Percentiles rank a stretch among this genome's conserved stretches.
phyloP scores from a whole-genome alignment of 2,888 invertebrate species.

The Gymnoscelis rufifasciata region DNA sequence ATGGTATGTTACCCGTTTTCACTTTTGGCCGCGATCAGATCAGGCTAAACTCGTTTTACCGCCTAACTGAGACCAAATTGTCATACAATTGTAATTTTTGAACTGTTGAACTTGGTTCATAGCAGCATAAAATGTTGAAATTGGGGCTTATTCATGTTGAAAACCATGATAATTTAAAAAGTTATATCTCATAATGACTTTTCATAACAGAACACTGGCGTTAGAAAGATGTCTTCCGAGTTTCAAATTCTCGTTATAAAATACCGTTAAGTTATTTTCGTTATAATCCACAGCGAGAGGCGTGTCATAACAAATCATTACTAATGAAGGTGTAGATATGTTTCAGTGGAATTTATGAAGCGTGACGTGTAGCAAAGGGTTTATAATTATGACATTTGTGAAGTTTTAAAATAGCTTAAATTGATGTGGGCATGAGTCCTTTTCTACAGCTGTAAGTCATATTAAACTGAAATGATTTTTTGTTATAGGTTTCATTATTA shows the following conservation, averaged over 20 bases:
- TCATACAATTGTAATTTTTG: too few species aligned
- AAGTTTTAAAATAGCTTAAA: constrained; percentile 11
- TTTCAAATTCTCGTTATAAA: constrained; percentile 1
- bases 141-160: too few species aligned
- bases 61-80: too few species aligned
- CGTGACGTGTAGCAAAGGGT: constrained; percentile 17
- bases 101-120: too few species aligned
- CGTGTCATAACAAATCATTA: constrained; percentile 25
- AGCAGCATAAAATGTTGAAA: too few species aligned
- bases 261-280: constrained; percentile 11
- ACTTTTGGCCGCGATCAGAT: too few species aligned
- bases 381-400: constrained; percentile 22
- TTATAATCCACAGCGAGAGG: constrained; percentile 18
- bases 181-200: not conserved
- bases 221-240: constrained; percentile 11
- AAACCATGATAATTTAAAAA: not conserved
- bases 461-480: too few species aligned
- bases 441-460: too few species aligned
- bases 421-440: too few species aligned
- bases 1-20: too few species aligned
- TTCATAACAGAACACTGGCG: constrained; percentile 2
- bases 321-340: constrained; percentile 21
- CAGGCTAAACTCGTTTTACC: too few species aligned
- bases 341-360: constrained; percentile 20
- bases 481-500: too few species aligned